Evolutionary conservation across 1,140 invertebrate genomes (phyloP).

Genomic region (Leptinotarsa defecta): DNA sequence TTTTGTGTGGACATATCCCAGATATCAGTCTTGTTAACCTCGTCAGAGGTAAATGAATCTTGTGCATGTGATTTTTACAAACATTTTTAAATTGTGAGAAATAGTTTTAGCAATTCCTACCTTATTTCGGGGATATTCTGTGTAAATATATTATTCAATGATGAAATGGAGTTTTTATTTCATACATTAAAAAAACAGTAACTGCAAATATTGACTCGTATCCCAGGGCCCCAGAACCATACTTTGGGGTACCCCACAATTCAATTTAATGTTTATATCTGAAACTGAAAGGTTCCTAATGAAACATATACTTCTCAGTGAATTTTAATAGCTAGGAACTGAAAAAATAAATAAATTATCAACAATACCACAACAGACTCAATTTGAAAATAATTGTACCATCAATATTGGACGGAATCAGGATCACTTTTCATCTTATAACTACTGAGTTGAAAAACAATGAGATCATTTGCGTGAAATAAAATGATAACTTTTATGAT

Average conservation of each 20-base stretch:
- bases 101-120: conserved; percentile 14
- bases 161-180: background rate
- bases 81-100: conserved; percentile 16
- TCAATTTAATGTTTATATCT: too few relatives aligned
- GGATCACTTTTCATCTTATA: too few relatives aligned
- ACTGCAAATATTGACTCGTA: too few relatives aligned
- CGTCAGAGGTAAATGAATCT: background rate
- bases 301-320: too few relatives aligned
- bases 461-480: conserved; percentile 31
- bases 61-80: conserved; percentile 27
- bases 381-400: background rate
- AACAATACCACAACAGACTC: background rate
- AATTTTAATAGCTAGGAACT: too few relatives aligned
- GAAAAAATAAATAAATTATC: too few relatives aligned
- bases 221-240: too few relatives aligned
- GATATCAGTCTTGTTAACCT: conserved; percentile 5
- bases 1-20: conserved; percentile 20
- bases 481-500: background rate
- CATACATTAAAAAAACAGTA: background rate
- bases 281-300: too few relatives aligned
- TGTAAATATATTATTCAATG: conserved; percentile 24
- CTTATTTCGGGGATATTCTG: conserved; percentile 20
- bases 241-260: too few relatives aligned
- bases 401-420: too few relatives aligned
- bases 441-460: conserved; percentile 16